These are phyloP conservation scores for Ptychobarbus kaznakovi DNA, from an alignment of 2,797 vertebrate genomes.

Conservation along the genomic window DNA sequence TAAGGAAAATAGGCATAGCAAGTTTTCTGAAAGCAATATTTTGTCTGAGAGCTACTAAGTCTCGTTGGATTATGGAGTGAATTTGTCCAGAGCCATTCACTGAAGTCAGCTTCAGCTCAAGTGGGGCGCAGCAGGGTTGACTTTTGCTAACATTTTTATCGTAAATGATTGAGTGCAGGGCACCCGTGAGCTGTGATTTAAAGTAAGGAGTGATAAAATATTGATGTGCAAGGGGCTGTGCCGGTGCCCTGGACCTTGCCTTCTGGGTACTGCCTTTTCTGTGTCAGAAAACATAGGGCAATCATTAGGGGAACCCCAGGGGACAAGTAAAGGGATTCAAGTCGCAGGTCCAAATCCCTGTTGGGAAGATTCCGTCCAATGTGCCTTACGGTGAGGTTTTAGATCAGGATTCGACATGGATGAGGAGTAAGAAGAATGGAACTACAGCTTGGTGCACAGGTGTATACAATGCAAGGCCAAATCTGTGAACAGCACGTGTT, in stretches of 20 bases:
- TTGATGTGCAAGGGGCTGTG: slow-evolving; percentile 60
- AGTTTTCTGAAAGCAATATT: neutral
- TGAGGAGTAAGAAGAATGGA: slow-evolving; percentile 1
- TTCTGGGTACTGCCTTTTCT: slow-evolving; percentile 63
- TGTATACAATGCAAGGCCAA: neutral
- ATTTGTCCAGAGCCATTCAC: slow-evolving; percentile 11
- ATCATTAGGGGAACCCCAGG: slow-evolving; percentile 60
- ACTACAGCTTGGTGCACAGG: slow-evolving; percentile 1
- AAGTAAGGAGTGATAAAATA: slow-evolving; percentile 61
- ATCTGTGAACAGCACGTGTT: neutral
- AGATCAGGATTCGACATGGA: slow-evolving; percentile 15
- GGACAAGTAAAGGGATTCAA: slow-evolving; percentile 54
- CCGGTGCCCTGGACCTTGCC: slow-evolving; percentile 58
- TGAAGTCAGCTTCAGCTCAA: slow-evolving; percentile 6
- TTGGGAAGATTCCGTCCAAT: slow-evolving; percentile 17
- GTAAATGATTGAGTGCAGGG: slow-evolving; percentile 34
- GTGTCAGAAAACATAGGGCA: slow-evolving; percentile 66
- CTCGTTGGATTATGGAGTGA: neutral
- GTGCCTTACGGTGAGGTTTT: slow-evolving; percentile 51
- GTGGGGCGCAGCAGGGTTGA: neutral
- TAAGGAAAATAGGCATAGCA: neutral
- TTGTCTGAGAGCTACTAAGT: neutral
- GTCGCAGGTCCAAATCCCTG: slow-evolving; percentile 55
- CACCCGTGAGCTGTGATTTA: slow-evolving; percentile 38
- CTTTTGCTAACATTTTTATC: slow-evolving; percentile 20